These are phyloP conservation scores for Styela clava DNA, from an alignment of 23 tunicate genomes.

Conservation along the genomic window DNA sequence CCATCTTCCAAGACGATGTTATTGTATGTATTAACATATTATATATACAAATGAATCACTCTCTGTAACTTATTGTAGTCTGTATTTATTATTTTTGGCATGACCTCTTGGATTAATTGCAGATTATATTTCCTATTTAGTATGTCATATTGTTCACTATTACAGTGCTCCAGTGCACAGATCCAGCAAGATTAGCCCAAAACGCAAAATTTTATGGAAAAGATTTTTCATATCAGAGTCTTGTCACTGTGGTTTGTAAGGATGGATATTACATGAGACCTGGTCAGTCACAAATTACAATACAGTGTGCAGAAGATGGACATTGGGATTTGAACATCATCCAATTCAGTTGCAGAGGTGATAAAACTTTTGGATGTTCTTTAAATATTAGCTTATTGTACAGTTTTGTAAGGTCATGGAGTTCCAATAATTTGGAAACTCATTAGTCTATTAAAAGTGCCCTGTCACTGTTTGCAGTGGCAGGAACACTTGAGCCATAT, in stretches of 20 bases:
- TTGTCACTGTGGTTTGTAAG: conserved; percentile 43
- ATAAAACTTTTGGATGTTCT: too few species aligned
- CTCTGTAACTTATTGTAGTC: background rate
- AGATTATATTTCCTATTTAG: too few species aligned
- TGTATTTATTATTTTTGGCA: too few species aligned
- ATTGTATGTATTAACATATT: conserved; percentile 15
- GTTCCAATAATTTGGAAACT: too few species aligned
- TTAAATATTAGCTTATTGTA: too few species aligned
- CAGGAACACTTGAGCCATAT: too few species aligned
- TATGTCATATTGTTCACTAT: background rate
- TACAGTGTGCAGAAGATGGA: conserved; percentile 40
- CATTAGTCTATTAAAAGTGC: too few species aligned
- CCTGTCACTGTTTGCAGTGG: too few species aligned
- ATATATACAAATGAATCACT: background rate
- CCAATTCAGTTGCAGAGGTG: conserved; percentile 48
- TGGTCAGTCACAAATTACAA: conserved; percentile 20
- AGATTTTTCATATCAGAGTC: conserved; percentile 26
- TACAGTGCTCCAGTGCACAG: conserved; percentile 41
- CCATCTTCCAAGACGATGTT: conserved; percentile 8
- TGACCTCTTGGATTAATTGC: too few species aligned
- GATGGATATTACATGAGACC: conserved; percentile 47
- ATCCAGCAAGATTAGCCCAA: conserved; percentile 26
- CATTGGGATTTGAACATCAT: conserved; percentile 35
- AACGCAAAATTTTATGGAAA: conserved; percentile 42
- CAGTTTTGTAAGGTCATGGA: too few species aligned